Conservation (phyloP, 2,113 vertebrate genomes). For the Colossoma macropomum region DNA sequence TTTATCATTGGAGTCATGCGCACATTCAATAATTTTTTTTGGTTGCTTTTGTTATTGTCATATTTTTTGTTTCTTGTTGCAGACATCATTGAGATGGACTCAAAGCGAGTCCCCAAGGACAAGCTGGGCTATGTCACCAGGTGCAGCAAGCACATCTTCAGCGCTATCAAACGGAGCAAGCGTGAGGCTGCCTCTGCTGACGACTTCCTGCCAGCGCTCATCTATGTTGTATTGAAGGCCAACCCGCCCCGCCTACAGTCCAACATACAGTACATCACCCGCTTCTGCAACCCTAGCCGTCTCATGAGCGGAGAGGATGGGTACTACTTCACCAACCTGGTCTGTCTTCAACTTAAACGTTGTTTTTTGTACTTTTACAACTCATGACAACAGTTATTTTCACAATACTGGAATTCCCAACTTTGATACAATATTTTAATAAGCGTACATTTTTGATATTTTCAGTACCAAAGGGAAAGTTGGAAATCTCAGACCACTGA, state of each 20-base stretch:
- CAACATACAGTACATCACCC: slow-evolving; percentile 97
- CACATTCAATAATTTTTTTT: too few species aligned
- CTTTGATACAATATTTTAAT: too few species aligned
- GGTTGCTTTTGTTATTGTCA: not conserved
- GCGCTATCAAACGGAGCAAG: slow-evolving; percentile 90
- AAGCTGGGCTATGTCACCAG: slow-evolving; percentile 91
- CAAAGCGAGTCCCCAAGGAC: slow-evolving; percentile 90
- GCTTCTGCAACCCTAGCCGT: slow-evolving; percentile 93
- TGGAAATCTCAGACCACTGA: too few species aligned
- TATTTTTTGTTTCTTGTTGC: slow-evolving; percentile 18
- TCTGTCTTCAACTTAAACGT: slow-evolving; percentile 63
- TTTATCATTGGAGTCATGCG: too few species aligned
- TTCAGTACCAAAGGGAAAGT: too few species aligned
- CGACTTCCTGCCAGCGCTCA: slow-evolving; percentile 94
- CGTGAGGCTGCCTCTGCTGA: slow-evolving; percentile 93
- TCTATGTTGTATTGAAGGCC: slow-evolving; percentile 94
- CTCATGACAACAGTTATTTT: too few species aligned
- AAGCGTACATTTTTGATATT: too few species aligned
- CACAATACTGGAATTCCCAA: too few species aligned
- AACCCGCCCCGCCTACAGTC: slow-evolving; percentile 96
- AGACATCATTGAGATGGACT: slow-evolving; percentile 97
- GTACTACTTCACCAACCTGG: slow-evolving; percentile 98
- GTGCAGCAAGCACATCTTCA: slow-evolving; percentile 97
- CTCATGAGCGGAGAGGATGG: slow-evolving; percentile 97
- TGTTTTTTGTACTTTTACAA: too few species aligned